Percentiles rank a stretch among this genome's conserved stretches.
These are phyloP conservation scores for Palythoa caribaeorum DNA, from an alignment of 92 coral and sea anemone species.

Conservation along the genomic window DNA sequence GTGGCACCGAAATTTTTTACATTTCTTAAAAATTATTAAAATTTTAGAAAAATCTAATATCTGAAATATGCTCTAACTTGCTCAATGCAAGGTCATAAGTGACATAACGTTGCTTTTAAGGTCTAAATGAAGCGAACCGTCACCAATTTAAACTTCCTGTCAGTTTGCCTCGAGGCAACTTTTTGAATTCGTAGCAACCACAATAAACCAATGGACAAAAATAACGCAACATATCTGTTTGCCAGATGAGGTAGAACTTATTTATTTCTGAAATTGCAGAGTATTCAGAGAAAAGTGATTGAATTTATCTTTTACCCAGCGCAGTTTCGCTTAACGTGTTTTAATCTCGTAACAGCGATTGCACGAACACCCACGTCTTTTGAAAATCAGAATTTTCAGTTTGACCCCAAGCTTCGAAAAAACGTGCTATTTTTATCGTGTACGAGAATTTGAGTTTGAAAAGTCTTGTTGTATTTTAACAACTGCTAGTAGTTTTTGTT, in stretches of 20 bases:
- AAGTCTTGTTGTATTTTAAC: background rate
- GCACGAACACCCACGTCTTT: conserved; percentile 15
- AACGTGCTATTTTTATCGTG: background rate
- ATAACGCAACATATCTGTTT: background rate
- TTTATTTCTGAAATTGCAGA: background rate
- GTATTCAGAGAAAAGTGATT: background rate
- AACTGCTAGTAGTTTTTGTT: background rate
- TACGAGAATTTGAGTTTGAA: background rate
- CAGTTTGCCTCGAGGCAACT: conserved; percentile 27
- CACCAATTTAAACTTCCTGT: background rate
- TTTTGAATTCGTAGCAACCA: background rate
- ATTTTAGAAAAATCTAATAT: background rate
- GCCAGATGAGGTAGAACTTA: background rate
- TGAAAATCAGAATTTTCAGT: background rate
- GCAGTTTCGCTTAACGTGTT: background rate
- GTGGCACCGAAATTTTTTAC: background rate
- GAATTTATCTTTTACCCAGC: background rate
- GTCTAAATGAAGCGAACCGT: background rate
- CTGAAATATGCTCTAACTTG: background rate
- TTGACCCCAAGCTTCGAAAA: conserved; percentile 3
- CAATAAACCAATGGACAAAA: background rate
- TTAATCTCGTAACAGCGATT: background rate
- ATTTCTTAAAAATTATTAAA: background rate
- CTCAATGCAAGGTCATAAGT: background rate
- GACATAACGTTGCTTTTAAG: background rate